Evolutionary conservation across 2,113 vertebrate species (phyloP).

Genomic region (Hyperopisus bebe): DNA sequence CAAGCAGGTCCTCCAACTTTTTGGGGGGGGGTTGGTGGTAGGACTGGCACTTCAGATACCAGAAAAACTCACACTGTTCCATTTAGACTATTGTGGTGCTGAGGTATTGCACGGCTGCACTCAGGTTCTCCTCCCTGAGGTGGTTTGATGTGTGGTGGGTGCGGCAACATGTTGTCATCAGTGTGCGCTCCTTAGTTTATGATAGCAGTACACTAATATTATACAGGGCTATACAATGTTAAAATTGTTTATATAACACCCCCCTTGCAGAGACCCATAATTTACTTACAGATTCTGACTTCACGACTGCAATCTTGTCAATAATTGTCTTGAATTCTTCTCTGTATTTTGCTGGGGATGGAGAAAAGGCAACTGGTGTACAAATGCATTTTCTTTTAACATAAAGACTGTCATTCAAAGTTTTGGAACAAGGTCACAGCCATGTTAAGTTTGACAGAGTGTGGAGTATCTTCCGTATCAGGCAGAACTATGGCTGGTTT

Average conservation of each 20-base stretch:
- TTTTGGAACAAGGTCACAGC: not conserved
- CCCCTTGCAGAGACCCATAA: not conserved
- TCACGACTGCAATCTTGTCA: conserved; percentile 64
- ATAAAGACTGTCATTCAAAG: not conserved
- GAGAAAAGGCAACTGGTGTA: not conserved
- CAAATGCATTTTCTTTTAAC: not conserved
- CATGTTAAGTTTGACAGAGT: not conserved
- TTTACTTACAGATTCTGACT: conserved; percentile 67
- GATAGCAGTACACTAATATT: not conserved
- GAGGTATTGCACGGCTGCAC: no score
- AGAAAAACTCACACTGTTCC: no score
- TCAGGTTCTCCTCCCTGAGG: no score
- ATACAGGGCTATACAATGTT: not conserved
- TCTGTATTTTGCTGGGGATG: conserved; percentile 62
- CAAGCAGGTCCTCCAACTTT: no score
- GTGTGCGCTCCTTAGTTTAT: not conserved
- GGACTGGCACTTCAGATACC: no score
- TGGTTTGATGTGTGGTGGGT: no score
- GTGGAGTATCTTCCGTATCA: not conserved
- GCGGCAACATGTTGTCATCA: no score
- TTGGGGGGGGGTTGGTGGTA: no score
- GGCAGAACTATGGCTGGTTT: not conserved
- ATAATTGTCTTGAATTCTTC: conserved; percentile 69
- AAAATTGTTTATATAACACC: not conserved
- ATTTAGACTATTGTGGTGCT: no score